Percentiles rank a stretch among this genome's conserved stretches.
These are phyloP conservation scores for Aphrophora alni DNA, from an alignment of 2,888 invertebrate species.

Conservation along the genomic window DNA sequence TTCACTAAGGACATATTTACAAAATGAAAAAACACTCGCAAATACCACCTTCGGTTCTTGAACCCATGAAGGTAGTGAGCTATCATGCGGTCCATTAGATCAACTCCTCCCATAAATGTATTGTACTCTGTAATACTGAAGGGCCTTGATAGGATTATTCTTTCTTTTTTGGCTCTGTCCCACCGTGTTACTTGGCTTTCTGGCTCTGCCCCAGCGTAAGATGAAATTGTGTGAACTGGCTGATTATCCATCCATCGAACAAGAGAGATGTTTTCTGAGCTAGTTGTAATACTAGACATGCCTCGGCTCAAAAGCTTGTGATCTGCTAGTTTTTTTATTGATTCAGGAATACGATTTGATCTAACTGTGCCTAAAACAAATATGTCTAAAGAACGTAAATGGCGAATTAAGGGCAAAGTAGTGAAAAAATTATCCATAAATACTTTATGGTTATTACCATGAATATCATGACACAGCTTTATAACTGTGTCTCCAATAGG, in stretches of 20 bases:
- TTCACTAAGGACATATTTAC: slow-evolving; percentile 40
- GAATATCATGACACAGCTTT: slow-evolving; percentile 15
- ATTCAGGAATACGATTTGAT: not conserved
- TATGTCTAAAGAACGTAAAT: slow-evolving; percentile 3
- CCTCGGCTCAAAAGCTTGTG: not conserved
- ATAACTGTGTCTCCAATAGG: slow-evolving; percentile 29
- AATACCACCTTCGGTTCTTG: slow-evolving; percentile 41
- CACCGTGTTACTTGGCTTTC: slow-evolving; percentile 26
- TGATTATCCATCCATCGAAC: slow-evolving; percentile 22
- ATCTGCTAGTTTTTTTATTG: not conserved
- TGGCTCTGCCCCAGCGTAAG: slow-evolving; percentile 37
- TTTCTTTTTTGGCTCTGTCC: slow-evolving; percentile 38
- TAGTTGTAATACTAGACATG: not conserved
- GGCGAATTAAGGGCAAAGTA: not conserved
- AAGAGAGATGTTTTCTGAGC: not conserved
- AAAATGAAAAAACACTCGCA: slow-evolving; percentile 41
- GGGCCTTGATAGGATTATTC: slow-evolving; percentile 29
- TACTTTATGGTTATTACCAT: slow-evolving; percentile 23
- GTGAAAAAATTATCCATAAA: slow-evolving; percentile 30
- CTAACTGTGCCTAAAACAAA: slow-evolving; percentile 20
- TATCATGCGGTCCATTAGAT: slow-evolving; percentile 42
- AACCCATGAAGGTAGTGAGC: slow-evolving; percentile 42
- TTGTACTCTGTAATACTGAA: slow-evolving; percentile 35
- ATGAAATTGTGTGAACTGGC: slow-evolving; percentile 38
- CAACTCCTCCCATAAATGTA: slow-evolving; percentile 39